Percentiles rank a stretch among this genome's conserved stretches.
These are phyloP conservation scores for Gobio occitaniae DNA, from an alignment of 2,797 vertebrate species.

Conservation along the genomic window DNA sequence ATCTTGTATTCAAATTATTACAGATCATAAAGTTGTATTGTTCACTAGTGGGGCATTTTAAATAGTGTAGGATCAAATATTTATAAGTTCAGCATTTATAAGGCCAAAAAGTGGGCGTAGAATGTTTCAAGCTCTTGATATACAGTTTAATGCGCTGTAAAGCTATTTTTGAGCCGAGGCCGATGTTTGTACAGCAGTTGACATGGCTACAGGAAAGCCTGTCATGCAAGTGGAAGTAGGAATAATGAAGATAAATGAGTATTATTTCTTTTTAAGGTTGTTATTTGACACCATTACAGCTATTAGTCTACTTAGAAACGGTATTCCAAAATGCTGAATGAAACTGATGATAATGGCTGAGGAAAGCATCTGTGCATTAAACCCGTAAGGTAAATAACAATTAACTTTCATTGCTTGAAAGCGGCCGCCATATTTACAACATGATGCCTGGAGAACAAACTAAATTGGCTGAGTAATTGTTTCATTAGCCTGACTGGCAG, in stretches of 20 bases:
- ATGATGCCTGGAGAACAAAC: conserved; percentile 49
- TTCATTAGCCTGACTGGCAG: conserved; percentile 42
- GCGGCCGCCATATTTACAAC: conserved; percentile 46
- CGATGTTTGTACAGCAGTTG: not conserved
- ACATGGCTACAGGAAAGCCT: not conserved
- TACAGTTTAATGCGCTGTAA: not conserved
- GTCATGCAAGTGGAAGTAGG: not conserved
- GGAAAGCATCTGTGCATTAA: conserved; percentile 38
- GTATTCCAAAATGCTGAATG: not conserved
- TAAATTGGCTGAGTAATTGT: conserved; percentile 56
- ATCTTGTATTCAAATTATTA: conserved; percentile 9
- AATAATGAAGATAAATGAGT: not conserved
- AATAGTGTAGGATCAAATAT: not conserved
- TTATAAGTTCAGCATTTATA: conserved; percentile 33
- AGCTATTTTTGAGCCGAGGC: conserved; percentile 1
- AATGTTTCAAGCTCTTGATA: not conserved
- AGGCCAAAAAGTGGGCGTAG: conserved; percentile 11
- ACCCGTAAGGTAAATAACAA: conserved; percentile 55
- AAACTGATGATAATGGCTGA: conserved; percentile 46
- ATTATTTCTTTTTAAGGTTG: not conserved
- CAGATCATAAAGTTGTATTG: conserved; percentile 13
- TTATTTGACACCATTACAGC: conserved; percentile 5
- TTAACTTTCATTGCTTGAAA: conserved; percentile 52
- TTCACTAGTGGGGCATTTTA: not conserved
- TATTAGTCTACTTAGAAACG: conserved; percentile 1